Base-by-base conservation (phyloP, 2,888 invertebrate genomes). In the Tenthredo livida region DNA sequence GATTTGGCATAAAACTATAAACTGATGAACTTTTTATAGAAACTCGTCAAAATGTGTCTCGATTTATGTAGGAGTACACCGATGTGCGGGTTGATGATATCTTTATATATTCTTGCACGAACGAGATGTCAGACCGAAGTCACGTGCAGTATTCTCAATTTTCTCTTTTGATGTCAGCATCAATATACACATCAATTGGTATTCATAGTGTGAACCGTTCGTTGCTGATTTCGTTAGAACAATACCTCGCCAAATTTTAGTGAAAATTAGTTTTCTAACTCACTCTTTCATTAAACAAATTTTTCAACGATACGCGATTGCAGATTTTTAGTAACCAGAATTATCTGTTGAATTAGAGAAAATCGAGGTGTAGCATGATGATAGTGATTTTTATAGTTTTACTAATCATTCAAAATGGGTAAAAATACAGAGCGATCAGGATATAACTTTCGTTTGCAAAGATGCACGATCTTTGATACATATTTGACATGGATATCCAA, bases 101-200 rank as follows among this genome's bases (percentile, higher is more conserved):
- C 33, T 67, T 67, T 17, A 33, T 33, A 67, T 67, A 67, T 67
- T 67, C 17, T 10, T 29, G 17, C 29, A 67, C 25, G 15, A 17
- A 33, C 33, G 29, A 33, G 33, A 67, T 67, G 15, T 17, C 67
- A 17, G 33, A 21, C 72, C 33, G 17, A 77, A 77, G 77, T 77
- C 54, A 77, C 29, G 54, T 50, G 47, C 17, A 7, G 21, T 75
- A 3, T 73, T 43, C 10, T 40, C 12, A 15, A 33, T 33, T 40
- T 65, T 82, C 37, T n/a, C 29, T 37, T 43, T 33, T 84, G 54
- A 75, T 58, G 17, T 25, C 37, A 58, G 54, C 12, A 72, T 84
- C 61, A 61, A 77, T 84, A 77, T 40, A 29, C n/a, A n/a, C n/a
- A 61, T 77, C 77, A 84, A 77, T 75, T 77, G 29, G 77, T 77